phyloP scores from a whole-genome alignment of 2,797 vertebrate genomes.

The Podarcis lilfordi region DNA sequence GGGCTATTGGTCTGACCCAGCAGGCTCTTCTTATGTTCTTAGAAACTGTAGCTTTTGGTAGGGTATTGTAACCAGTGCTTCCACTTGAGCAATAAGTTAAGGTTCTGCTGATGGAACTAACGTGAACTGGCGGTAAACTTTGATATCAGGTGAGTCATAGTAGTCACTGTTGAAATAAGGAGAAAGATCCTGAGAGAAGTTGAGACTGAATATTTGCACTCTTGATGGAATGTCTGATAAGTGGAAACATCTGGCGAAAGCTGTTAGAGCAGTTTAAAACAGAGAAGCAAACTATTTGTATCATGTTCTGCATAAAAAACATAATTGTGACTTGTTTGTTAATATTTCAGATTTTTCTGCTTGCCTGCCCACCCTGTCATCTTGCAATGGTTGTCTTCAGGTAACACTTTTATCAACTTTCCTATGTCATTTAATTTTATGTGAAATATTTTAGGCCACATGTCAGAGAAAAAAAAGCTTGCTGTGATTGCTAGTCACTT shows the following conservation, averaged over 20 bases:
- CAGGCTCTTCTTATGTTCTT: no score
- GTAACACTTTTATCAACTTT: constrained; percentile 73
- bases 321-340: constrained; percentile 63
- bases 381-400: constrained; percentile 91
- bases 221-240: neutral
- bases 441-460: neutral
- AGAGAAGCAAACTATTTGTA: neutral
- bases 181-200: neutral
- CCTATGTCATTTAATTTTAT: neutral
- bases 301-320: neutral
- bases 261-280: neutral
- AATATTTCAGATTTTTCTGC: constrained; percentile 91
- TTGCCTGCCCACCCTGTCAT: constrained; percentile 93
- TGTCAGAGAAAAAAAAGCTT: neutral
- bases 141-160: neutral
- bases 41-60: neutral
- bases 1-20: no score
- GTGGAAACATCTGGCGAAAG: neutral
- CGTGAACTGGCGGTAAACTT: neutral
- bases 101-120: neutral
- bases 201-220: neutral
- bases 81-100: neutral
- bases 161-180: neutral
- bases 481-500: no score
- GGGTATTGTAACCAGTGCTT: neutral